Evolutionary conservation across 2,888 invertebrate species (phyloP), one percentile per base, ranked within the genome.

Genomic region (Biston stratarius): DNA sequence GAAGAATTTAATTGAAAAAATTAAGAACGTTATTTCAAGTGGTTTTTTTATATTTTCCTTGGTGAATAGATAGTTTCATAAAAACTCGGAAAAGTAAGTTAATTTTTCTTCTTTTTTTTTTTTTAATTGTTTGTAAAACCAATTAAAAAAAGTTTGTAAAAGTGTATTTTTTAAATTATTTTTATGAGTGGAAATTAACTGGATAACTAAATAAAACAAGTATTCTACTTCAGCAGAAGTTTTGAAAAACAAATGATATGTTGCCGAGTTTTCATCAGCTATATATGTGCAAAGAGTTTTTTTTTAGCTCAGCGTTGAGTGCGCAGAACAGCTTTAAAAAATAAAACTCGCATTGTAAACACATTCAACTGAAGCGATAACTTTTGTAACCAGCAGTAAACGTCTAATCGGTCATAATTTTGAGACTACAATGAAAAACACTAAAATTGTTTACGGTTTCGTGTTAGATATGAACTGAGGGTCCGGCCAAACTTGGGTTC

Each of bases 361-460:
- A 70, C 70, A 65, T 67, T 77, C 77, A 74, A 79, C 74, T 61
- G 51, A 61, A 51, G 61, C 71, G 59, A 75, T 79, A 77, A 80
- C 76, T 78, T 79, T 74, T 61, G 74, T 67, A 71, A 76, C 72
- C 61, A 64, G 69, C 76, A 72, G 71, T 79, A 80, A 81, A 82
- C 73, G 71, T 74, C 74, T 83, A 81, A 85, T 82, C 74, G 69
- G 74, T 76, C 77, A 82, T 83, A 82, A 79, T 77, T 77, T 74
- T 68, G 70, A 74, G 73, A 69, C 74, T 75, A 82, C 78, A 82
- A 83, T 81, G 82, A 81, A 83, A 83, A 84, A 84, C 80, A 79
- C 82, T 87, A 86, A 88, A 87, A 78, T 74, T 76, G 81, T 88
- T 87, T 85, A 87, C 78, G 80, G 74, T 73, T 75, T 69, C 75